phyloP scores from a whole-genome alignment of 1,140 invertebrate genomes.

The Drosophila repletoides region DNA sequence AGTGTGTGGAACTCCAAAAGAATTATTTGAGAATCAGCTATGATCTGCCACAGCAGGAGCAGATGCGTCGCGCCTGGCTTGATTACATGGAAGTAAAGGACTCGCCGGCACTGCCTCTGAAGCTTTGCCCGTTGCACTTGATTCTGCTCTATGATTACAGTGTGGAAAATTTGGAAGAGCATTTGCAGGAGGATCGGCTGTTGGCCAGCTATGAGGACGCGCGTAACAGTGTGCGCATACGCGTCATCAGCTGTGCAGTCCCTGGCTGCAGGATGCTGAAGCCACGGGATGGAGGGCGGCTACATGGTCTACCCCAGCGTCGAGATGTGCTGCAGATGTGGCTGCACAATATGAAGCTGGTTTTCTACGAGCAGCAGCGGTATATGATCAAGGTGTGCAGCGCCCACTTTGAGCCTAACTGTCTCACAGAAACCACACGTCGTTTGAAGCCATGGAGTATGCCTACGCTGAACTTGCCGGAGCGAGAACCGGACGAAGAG shows the following conservation, averaged over 20 bases:
- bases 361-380: conserved; percentile 41
- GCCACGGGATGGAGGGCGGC: conserved; percentile 37
- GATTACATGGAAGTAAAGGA: conserved; percentile 32
- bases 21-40: conserved; percentile 19
- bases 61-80: conserved; percentile 37
- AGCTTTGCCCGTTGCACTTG: conserved; percentile 52
- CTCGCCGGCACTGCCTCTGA: neutral
- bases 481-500: conserved; percentile 1
- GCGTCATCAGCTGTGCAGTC: conserved; percentile 46
- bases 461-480: conserved; percentile 51
- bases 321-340: conserved; percentile 58
- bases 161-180: conserved; percentile 23
- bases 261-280: conserved; percentile 38
- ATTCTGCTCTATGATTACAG: conserved; percentile 53
- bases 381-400: conserved; percentile 60
- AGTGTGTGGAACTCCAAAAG: conserved; percentile 48
- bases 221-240: conserved; percentile 36
- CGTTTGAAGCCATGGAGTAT: conserved; percentile 55
- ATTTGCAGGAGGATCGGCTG: conserved; percentile 9
- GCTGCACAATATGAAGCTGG: conserved; percentile 57
- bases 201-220: conserved; percentile 30
- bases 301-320: conserved; percentile 54
- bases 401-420: conserved; percentile 58
- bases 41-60: conserved; percentile 20
- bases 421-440: conserved; percentile 25